Evolutionary conservation across 53 echinoderm and acorn worm genomes (phyloP).

Genomic region (Henricia sp.): DNA sequence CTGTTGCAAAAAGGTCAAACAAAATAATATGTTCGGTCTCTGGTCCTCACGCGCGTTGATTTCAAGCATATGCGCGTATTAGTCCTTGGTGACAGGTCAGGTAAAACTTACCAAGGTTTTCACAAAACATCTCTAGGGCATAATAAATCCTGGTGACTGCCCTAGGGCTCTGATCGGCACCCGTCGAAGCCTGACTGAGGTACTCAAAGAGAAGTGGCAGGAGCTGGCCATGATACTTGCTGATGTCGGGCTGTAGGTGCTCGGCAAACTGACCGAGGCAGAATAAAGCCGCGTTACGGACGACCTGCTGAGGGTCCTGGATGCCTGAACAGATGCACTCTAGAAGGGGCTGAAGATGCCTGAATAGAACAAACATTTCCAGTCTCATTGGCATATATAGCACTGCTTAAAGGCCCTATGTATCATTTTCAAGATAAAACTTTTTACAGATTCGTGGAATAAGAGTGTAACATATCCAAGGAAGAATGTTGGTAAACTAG

Average conservation of each 20-base stretch:
- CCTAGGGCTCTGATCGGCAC: conserved; percentile 78
- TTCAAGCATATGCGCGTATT: too few relatives aligned
- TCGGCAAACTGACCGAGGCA: conserved; percentile 97
- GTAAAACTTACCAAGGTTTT: conserved; percentile 93
- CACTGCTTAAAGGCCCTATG: too few relatives aligned
- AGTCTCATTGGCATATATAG: too few relatives aligned
- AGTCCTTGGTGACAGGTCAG: too few relatives aligned
- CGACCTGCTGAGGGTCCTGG: conserved; percentile 74
- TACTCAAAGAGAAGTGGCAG: conserved; percentile 91
- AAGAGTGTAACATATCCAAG: too few relatives aligned
- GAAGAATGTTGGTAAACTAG: too few relatives aligned
- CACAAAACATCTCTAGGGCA: conserved; percentile 99
- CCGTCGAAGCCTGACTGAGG: conserved; percentile 69
- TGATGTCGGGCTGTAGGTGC: conserved; percentile 97
- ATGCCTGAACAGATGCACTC: conserved; percentile 89
- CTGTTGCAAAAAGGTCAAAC: too few relatives aligned
- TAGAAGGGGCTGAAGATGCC: conserved; percentile 89
- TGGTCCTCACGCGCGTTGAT: too few relatives aligned
- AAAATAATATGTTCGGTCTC: too few relatives aligned
- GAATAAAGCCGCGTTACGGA: conserved; percentile 92
- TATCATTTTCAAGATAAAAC: too few relatives aligned
- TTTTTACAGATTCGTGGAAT: too few relatives aligned
- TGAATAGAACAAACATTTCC: too few relatives aligned
- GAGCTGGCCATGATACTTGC: conserved; percentile 88
- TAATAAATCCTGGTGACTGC: conserved; percentile 96